Evolutionary conservation across 2,888 invertebrate genomes (phyloP), one percentile per base, ranked within the genome.

Genomic region (Ephialtes manifestator): DNA sequence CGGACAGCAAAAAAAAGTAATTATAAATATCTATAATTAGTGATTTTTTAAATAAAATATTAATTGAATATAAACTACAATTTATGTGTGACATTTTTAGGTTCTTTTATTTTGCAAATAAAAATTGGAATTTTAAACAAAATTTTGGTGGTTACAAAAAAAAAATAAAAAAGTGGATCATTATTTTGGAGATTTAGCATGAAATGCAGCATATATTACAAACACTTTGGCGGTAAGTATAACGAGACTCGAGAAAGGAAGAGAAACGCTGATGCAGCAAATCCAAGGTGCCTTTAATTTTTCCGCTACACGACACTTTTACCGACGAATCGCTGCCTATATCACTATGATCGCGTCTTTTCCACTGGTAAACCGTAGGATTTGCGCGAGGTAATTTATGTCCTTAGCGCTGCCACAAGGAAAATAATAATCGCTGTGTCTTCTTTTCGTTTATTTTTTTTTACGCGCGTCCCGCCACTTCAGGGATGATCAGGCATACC

Each of bases 311-410:
- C 70, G 84, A 83, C 84, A 85, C 84, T 87, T 83, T 88, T 75
- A 72, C 78, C 82, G 76, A 83, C 84, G 86, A 89, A 87, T 87
- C 85, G 87, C 87, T 87, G 84, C 86, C 84, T 87, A 84, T 86
- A 51, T 79, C 86, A 75, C 79, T n/a, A 71, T 76, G 81, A 85
- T 86, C 71, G 72, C 65, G 65, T 46, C 46, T 70, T 24, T 24
- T 68, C 70, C 71, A 20, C 43, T 24, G 78, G 85, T 83, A 87
- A 87, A 78, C 87, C 28, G 71, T 31, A 81, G 87, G 90, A 89
- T 88, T 90, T 89, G 81, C 86, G 48, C 24, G 51, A 58, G 43
- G 58, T 70, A 86, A 88, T 88, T 87, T 89, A 89, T 87, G 68
- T 75, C 81, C 74, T 39, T 48, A 43, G 80, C 55, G 58, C 43